Base-by-base conservation (phyloP, 2,797 vertebrate species). In the Sebastes trivittatus region DNA sequence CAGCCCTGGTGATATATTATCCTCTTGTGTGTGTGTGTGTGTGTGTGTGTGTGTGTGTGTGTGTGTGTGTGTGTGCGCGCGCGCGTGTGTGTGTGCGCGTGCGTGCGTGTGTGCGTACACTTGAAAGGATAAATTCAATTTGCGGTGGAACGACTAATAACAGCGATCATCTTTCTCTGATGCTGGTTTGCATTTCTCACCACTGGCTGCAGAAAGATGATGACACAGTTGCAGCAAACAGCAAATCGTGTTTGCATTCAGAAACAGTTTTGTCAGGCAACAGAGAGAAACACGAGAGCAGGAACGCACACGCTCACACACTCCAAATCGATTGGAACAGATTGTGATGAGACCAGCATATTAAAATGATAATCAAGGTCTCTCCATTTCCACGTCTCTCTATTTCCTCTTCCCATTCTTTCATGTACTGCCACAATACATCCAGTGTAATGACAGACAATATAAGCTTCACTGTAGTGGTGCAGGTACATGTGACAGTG, bases 361-460 rank as follows among this genome's bases (percentile, higher is more conserved):
- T 80, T 74, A 75, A 75, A 64, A 71, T 49, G 63, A 79, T 70
- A 88, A 75, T 75, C 6, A 34, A 75, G 72, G 7, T 66, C 3
- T 68, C 6, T 55, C 49, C 25, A 27, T n/a, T 36, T 22, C 3
- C 11, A 23, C 38, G 8, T 54, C 27, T 56, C n/a, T 42, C 6
- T 29, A 32, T 70, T 68, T 27, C 14, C 25, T 69, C 30, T 71
- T 71, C 8, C 87, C 96, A 95, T 95, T 87, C 95, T 96, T 25
- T 96, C 96, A 0, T 93, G 93, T 11, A 95, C 97, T 58, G 46
- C 32, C 72, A 69, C 49, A 59, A 22, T 25, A 25, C 69, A n/a
- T 56, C 11, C 34, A 30, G 30, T 81, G 11, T 10, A 38, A 65
- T 55, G 23, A 32, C 20, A 42, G 55, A 66, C 54, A 46, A 11